Base-by-base conservation (phyloP, 2,113 vertebrate genomes). In the Hippocampus comes region DNA sequence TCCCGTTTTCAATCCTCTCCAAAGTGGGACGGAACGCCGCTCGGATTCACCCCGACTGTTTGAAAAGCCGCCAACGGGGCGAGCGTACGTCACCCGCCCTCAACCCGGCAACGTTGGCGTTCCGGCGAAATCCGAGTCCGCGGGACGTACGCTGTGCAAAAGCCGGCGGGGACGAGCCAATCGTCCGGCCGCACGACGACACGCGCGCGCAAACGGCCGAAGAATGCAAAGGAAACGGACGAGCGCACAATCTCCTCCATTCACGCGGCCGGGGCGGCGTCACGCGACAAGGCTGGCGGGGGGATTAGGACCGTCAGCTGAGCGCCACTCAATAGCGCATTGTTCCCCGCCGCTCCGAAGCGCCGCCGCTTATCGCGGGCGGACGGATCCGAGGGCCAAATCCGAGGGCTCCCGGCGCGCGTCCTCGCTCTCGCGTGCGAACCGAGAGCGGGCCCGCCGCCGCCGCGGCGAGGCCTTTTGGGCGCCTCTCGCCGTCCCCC, bases 241-340 rank as follows among this genome's bases (percentile, higher is more conserved):
- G 67, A 74, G 65, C 65, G 77, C 73, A 93, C 89, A 93, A 91
- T 91, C 84, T 82, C 10, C 72, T 68, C 87, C 86, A 91, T 93
- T 92, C 90, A 92, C 84, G 73, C 73, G 72, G 79, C 74, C 41
- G 53, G 48, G 49, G 63, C 30, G 2, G 30, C 30, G 76, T 81
- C 90, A 83, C 91, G 91, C 92, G 92, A 92, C 86, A 77, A 15
- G 85, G 83, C 78, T 77, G 84, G 87, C 86, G 70, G 73, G 53
- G 73, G 88, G 90, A 91, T 92, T 91, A 90, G 86, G 65, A 74
- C 74, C 55, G 91, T 93, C 91, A 91, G 90, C 89, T 89, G 91
- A 90, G 88, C 67, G 46, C 68, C 27, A 76, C 87, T 92, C 89
- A 93, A 88, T 90, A 83, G 80, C 63, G 81, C 91, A 91, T 91